Evolutionary conservation across 1,140 invertebrate species (phyloP), one percentile per base, ranked within the genome.

Genomic region (Epicauta chinensis): DNA sequence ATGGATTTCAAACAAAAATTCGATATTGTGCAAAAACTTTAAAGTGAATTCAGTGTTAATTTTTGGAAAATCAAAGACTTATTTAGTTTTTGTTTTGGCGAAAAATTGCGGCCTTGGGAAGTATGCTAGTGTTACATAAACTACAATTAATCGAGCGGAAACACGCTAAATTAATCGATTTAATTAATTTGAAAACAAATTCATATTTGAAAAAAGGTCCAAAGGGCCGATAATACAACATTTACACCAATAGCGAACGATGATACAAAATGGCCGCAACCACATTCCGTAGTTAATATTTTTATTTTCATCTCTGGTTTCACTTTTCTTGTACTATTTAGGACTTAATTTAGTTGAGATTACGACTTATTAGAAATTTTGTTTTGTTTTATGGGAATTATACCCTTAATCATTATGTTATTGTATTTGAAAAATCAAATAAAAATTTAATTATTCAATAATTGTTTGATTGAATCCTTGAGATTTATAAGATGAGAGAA

Each of bases 1-100:
- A 84, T 94, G 71, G 89, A 91, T 72, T 83, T 93, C 63, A 87
- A 87, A 69, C 87, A 90, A 75, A 94, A 93, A 75, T 91, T 91
- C 66, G 89, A 93, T 66, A 93, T 93, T 65, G 87, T 94, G 55
- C 89, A 94, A 71, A 91, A 92, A 73, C 77, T 90, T 59, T 90
- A 78, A 77, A 54, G 13, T 32, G 50, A 54, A 5, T 30, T 14
- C 29, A 31, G 45, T 34, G 10, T 3, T 40, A 17, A 12, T 10
- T 16, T 23, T 43, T 16, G 2, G 16, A 43, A 43, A 23, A n/a
- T n/a, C 7, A 23, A 7, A 23, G 4, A 23, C 7, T 23, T 23
- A 7, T 23, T 23, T 23, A 47, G 31, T 6, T 47, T 47, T 47
- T 12, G 3, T 23, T 23, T 23, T 23, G 23, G 23, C n/a, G n/a